Percentiles rank a stretch among this genome's conserved stretches.
phyloP scores from a whole-genome alignment of 2,113 vertebrate species.

The Cephalopterus ornatus region DNA sequence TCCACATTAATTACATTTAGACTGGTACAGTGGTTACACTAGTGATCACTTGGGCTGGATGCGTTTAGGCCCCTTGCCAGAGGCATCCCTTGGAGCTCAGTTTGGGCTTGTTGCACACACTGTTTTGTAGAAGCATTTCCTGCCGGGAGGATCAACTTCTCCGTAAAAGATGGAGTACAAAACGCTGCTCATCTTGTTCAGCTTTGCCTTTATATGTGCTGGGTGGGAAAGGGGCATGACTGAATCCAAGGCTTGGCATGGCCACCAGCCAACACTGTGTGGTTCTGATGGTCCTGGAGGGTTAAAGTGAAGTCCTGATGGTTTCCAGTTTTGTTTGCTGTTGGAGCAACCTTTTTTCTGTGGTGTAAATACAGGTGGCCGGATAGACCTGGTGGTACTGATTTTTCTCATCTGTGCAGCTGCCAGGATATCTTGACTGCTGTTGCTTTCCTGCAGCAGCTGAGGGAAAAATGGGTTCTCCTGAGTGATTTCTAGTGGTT shows the following conservation, averaged over 20 bases:
- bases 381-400: not conserved
- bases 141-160: not conserved
- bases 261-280: rapidly evolving
- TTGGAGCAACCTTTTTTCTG: not conserved
- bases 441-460: rapidly evolving
- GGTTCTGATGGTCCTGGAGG: not conserved
- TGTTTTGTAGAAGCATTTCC: not conserved
- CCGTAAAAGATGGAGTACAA: not conserved
- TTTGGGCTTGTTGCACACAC: not conserved
- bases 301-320: not conserved
- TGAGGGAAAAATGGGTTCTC: not conserved
- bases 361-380: not conserved
- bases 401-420: not conserved
- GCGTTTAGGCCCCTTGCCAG: not conserved
- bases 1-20: not conserved
- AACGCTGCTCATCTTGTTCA: not conserved
- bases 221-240: not conserved
- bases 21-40: rapidly evolving
- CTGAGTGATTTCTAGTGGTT: rapidly evolving
- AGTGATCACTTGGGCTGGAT: rapidly evolving
- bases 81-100: not conserved
- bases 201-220: not conserved
- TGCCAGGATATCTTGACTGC: not conserved
- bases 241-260: not conserved
- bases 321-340: not conserved